These are phyloP conservation scores for Passer montanus DNA, from an alignment of 2,113 vertebrate species.

Conservation along the genomic window DNA sequence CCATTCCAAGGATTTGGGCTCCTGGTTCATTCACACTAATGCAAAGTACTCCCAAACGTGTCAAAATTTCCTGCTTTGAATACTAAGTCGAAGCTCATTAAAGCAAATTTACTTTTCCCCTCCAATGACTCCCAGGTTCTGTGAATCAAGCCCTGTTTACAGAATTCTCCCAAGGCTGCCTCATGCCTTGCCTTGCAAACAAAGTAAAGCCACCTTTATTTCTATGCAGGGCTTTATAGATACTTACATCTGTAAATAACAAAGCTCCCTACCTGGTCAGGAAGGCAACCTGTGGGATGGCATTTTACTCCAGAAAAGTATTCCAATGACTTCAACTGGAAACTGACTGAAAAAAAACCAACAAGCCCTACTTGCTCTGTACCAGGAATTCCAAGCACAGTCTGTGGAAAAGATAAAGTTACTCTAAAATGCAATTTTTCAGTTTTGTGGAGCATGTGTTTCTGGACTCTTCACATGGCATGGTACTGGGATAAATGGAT, in stretches of 20 bases:
- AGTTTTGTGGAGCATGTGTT: background rate
- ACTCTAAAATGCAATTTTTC: background rate
- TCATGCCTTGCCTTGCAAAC: background rate
- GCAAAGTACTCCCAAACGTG: background rate
- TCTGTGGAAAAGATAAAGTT: background rate
- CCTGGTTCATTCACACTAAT: background rate
- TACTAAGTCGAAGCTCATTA: background rate
- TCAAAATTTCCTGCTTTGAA: background rate
- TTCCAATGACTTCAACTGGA: background rate
- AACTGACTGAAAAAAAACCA: background rate
- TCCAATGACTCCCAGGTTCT: background rate
- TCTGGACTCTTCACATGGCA: background rate
- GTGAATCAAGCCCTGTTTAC: background rate
- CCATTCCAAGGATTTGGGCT: background rate
- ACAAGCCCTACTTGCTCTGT: background rate
- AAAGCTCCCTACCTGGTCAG: background rate
- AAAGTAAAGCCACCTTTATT: background rate
- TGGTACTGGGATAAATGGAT: background rate
- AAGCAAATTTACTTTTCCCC: background rate
- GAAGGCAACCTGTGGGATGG: background rate
- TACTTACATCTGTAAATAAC: background rate
- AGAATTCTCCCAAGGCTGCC: background rate
- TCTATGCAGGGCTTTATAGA: background rate
- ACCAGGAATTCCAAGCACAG: background rate
- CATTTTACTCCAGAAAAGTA: background rate